These are phyloP conservation scores for Homarus gammarus DNA, from an alignment of 2,888 invertebrate genomes.

Conservation along the genomic window DNA sequence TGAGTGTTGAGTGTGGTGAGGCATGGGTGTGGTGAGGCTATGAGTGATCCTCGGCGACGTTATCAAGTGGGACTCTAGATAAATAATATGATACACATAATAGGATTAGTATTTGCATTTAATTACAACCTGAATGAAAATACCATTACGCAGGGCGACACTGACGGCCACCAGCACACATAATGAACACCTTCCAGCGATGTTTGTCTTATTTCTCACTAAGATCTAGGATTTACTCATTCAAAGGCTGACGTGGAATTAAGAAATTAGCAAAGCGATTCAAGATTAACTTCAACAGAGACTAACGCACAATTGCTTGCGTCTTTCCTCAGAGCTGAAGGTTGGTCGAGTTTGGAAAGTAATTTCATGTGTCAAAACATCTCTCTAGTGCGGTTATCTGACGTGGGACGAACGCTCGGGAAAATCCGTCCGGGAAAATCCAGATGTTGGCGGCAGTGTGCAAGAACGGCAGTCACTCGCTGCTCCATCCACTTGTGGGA, in stretches of 20 bases:
- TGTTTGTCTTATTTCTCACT: background rate
- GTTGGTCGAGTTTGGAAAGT: background rate
- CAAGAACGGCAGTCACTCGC: no score
- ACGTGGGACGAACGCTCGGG: background rate
- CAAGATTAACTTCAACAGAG: background rate
- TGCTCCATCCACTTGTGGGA: no score
- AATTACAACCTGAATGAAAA: background rate
- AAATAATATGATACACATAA: no score
- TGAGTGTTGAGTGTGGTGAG: no score
- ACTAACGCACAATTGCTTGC: background rate
- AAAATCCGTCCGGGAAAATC: no score
- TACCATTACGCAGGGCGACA: background rate
- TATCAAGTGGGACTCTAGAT: no score
- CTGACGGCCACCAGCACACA: no score
- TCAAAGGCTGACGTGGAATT: background rate
- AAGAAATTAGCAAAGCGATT: background rate
- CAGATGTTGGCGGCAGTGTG: no score
- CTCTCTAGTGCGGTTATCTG: background rate
- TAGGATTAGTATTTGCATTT: no score
- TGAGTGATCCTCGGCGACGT: no score
- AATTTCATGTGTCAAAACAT: background rate
- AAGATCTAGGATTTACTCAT: background rate
- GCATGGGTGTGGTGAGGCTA: no score
- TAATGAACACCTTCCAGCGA: background rate
- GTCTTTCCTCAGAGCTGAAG: background rate